Evolutionary conservation across 2,797 vertebrate genomes (phyloP).

Genomic region (Phrynocephalus vlangalii): DNA sequence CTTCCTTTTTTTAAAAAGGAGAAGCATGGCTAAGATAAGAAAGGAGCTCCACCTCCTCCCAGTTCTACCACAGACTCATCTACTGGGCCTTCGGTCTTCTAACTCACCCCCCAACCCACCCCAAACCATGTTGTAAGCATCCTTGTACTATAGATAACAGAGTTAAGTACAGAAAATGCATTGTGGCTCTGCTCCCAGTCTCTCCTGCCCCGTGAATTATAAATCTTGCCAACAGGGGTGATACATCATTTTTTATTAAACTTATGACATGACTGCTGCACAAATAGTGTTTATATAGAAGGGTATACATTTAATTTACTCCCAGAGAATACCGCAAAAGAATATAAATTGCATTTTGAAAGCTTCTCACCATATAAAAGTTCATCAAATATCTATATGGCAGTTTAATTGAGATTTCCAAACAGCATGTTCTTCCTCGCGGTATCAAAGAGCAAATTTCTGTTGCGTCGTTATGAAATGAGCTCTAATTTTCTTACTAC

Average conservation of each 20-base stretch:
- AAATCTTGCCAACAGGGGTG: slow-evolving; percentile 81
- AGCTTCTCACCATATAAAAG: slow-evolving; percentile 70
- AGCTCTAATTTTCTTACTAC: slow-evolving; percentile 81
- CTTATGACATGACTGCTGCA: slow-evolving; percentile 77
- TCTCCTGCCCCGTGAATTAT: slow-evolving; percentile 80
- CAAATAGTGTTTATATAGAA: slow-evolving; percentile 81
- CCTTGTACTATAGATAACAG: slow-evolving; percentile 76
- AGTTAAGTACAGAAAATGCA: slow-evolving; percentile 85
- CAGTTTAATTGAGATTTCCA: slow-evolving; percentile 78
- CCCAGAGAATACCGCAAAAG: slow-evolving; percentile 76
- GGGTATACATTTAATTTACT: slow-evolving; percentile 81
- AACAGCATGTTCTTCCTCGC: slow-evolving; percentile 61
- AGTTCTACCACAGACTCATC: not conserved
- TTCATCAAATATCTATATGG: slow-evolving; percentile 72
- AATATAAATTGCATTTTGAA: slow-evolving; percentile 81
- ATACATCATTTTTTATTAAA: slow-evolving; percentile 83
- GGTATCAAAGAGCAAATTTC: slow-evolving; percentile 77
- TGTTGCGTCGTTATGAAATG: slow-evolving; percentile 72
- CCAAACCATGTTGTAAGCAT: slow-evolving; percentile 70
- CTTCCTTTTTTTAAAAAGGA: not conserved
- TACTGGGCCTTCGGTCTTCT: not conserved
- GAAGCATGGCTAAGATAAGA: slow-evolving; percentile 64
- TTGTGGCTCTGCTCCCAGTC: slow-evolving; percentile 80
- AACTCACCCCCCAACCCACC: slow-evolving; percentile 47
- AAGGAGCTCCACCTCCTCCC: slow-evolving; percentile 57